phyloP scores from a whole-genome alignment of 2,797 vertebrate genomes.

The Crocidura indochinensis region DNA sequence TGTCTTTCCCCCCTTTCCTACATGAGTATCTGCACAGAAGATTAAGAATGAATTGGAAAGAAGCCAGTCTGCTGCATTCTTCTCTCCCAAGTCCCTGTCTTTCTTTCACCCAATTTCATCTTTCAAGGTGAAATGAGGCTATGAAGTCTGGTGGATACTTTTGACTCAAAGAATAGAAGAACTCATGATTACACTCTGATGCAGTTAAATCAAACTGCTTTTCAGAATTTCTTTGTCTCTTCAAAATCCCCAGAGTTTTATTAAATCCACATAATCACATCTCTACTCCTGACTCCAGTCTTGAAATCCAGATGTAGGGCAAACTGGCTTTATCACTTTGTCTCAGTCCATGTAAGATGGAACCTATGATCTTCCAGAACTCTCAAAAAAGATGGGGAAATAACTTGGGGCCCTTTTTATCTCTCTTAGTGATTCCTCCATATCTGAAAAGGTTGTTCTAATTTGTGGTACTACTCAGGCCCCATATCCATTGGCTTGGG shows the following conservation, averaged over 20 bases:
- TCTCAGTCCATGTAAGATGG: background rate
- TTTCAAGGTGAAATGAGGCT: conserved; percentile 38
- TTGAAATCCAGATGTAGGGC: background rate
- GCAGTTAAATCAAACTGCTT: conserved; percentile 16
- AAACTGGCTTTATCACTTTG: conserved; percentile 1
- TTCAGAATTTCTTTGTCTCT: conserved; percentile 42
- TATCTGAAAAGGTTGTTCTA: background rate
- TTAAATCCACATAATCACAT: conserved; percentile 6
- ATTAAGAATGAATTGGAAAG: conserved; percentile 58
- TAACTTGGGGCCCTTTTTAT: background rate
- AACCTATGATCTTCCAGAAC: conserved; percentile 32
- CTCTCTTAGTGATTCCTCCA: background rate
- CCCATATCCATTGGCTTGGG: background rate
- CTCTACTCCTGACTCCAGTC: background rate
- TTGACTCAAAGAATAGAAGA: background rate
- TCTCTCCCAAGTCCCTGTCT: background rate
- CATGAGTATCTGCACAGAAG: conserved; percentile 21
- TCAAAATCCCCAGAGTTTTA: background rate
- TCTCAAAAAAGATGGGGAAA: background rate
- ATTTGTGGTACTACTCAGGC: background rate
- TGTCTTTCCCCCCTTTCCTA: background rate
- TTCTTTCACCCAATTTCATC: background rate
- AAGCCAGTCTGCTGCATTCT: background rate
- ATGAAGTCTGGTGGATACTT: background rate
- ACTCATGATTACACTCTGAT: background rate